These are phyloP conservation scores for Patella ulyssiponensis DNA, from an alignment of 2,888 invertebrate species.

Conservation along the genomic window DNA sequence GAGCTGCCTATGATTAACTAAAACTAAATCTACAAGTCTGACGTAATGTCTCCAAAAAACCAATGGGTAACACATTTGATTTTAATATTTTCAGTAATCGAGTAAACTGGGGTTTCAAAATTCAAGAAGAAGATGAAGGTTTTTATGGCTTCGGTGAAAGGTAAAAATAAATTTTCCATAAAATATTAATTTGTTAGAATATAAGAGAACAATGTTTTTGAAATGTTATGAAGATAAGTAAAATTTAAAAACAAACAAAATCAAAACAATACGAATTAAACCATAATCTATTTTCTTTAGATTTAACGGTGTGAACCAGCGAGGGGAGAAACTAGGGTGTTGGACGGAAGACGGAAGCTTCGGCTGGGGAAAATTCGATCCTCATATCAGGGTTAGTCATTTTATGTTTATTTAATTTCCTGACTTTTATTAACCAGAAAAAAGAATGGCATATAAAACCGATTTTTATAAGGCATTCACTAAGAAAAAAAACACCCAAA, in stretches of 20 bases:
- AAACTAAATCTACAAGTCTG: too few relatives aligned
- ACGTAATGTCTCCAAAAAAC: too few relatives aligned
- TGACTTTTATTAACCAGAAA: too few relatives aligned
- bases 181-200: not conserved
- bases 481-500: too few relatives aligned
- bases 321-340: slow-evolving; percentile 10
- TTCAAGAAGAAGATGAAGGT: not conserved
- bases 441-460: too few relatives aligned
- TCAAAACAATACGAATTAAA: too few relatives aligned
- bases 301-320: slow-evolving; percentile 17
- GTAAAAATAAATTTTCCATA: not conserved
- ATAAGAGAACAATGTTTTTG: not conserved
- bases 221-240: too few relatives aligned
- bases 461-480: too few relatives aligned
- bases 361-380: slow-evolving; percentile 18
- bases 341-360: slow-evolving; percentile 27
- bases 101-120: slow-evolving; percentile 15
- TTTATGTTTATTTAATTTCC: too few relatives aligned
- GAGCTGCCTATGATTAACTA: too few relatives aligned
- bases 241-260: too few relatives aligned
- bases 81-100: slow-evolving; percentile 8
- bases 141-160: slow-evolving; percentile 24
- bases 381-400: slow-evolving; percentile 6
- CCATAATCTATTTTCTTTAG: not conserved
- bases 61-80: not conserved